Evolutionary conservation across 2,113 vertebrate species (phyloP), one percentile per base, ranked within the genome.

Genomic region (Centrocercus urophasianus): DNA sequence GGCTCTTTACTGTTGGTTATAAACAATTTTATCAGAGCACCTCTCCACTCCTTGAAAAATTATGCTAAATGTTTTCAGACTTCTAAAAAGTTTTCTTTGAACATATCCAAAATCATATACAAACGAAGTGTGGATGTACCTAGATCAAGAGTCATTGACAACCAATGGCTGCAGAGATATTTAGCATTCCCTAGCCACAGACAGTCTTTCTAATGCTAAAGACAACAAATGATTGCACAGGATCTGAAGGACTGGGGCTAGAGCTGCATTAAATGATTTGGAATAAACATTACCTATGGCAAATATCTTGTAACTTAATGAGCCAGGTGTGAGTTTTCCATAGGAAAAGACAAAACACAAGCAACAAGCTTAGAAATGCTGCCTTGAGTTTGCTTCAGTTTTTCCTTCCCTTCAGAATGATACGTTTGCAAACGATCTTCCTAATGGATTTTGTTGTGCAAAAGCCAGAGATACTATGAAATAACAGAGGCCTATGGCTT

Each of bases 251-350:
- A 70, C 21, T 83, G 72, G 52, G n/a, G 42, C 59, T 89, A 95
- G 70, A 95, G 40, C 20, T 74, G 50, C 83, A 77, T 67, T 71
- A 90, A 93, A 89, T 60, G 2, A 14, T 69, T 93, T 57, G 86
- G 75, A 89, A 96, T 89, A 88, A 96, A 88, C 85, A 95, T 88
- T 79, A 92, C 76, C 45, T 66, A 32, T 88, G 57, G 77, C 67
- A 96, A 87, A 63, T 66, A 70, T 50, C 2, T 2, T 45, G 61
- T 75, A 79, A 94, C 78, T 59, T 92, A 87, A 95, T 95, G 84
- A 93, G 61, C 21, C 83, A 93, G 74, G 67, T 57, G 83, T 65
- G 28, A 94, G 57, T 40, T 86, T 95, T 95, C 70, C 60, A 40
- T 52, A 63, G 85, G 32, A 28, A 54, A 61, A 77, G 38, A 21